These are phyloP conservation scores for Yponomeuta cagnagella DNA, from an alignment of 2,888 invertebrate genomes.

Conservation along the genomic window DNA sequence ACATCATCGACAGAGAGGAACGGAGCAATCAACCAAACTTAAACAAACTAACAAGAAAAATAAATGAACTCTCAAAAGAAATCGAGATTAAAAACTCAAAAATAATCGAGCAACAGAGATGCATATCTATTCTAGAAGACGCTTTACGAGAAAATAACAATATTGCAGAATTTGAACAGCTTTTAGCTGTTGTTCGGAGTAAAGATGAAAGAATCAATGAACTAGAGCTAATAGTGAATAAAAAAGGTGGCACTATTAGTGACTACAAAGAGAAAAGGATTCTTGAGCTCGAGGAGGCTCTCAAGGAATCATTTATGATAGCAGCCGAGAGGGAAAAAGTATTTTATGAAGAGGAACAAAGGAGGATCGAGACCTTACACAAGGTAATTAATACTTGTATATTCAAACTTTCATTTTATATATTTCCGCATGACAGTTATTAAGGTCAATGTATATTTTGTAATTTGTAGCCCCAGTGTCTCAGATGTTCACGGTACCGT, in stretches of 20 bases:
- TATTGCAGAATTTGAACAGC: constrained; percentile 75
- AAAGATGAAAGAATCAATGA: constrained; percentile 84
- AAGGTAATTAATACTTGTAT: constrained; percentile 66
- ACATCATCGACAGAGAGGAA: constrained; percentile 40
- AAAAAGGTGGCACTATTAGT: constrained; percentile 46
- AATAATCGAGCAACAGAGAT: constrained; percentile 72
- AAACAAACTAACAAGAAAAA: constrained; percentile 56
- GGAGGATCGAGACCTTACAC: constrained; percentile 78
- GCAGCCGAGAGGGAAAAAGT: constrained; percentile 81
- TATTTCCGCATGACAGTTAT: constrained; percentile 7
- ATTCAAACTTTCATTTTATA: constrained; percentile 15
- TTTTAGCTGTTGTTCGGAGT: constrained; percentile 72
- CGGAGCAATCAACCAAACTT: constrained; percentile 40
- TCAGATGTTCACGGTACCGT: too few relatives aligned
- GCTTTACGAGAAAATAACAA: constrained; percentile 74
- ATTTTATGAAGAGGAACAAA: constrained; percentile 78
- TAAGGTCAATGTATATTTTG: constrained; percentile 14
- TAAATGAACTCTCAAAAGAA: constrained; percentile 61
- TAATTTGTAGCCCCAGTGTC: too few relatives aligned
- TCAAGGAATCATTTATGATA: constrained; percentile 86
- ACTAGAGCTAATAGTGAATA: constrained; percentile 81
- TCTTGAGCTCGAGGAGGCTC: constrained; percentile 86
- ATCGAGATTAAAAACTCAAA: constrained; percentile 69
- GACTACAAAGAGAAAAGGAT: constrained; percentile 76
- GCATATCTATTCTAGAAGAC: constrained; percentile 70